Base-by-base conservation (phyloP, 2,888 invertebrate species). In the Geotrupes spiniger region DNA sequence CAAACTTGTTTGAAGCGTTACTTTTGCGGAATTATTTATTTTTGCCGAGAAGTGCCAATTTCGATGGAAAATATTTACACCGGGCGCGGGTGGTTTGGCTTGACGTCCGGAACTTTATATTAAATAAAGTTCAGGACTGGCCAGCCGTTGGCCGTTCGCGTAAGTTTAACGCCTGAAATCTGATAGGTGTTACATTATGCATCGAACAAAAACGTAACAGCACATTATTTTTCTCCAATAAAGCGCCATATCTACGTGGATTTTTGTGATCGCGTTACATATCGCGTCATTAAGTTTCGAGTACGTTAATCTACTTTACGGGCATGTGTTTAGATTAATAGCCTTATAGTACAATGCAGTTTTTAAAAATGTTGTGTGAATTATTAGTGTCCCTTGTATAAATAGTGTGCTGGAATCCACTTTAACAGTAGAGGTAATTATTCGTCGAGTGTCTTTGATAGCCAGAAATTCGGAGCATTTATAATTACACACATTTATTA, bases 11-110 rank as follows among this genome's bases (percentile, higher is more conserved):
- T 11, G 21, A 21, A 21, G 21, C 21, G 14, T 36, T 36, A 16
- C 36, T 4, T 21, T 21, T 6, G 6, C 21, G 33, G 33, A 33
- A 5, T 33, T 33, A 33, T 33, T 14, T 14, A 14, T 12, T 33
- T 33, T 14, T 4, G 5, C 12, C 4, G 29, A n/a, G 14, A 33
- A 33, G 15, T 14, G 11, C 14, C 33, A 15, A 33, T 14, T 1
- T 33, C 2, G 12, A n/a, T 14, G 6, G 33, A 33, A 14, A 33
- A 12, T 33, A 33, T 33, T 33, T 33, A 33, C 33, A 33, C 33
- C 31, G 14, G 33, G 12, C 3, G 14, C 15, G 6, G 33, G n/a
- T n/a, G n/a, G n/a, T n/a, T n/a, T 10, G 33, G 33, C 11, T 9
- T n/a, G 31, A 12, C 8, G 12, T n/a, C 6, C 31, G 31, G 8